A percentile compares a stretch with the other conserved stretches of the same genome.
Evolutionary conservation across 1,140 invertebrate species (phyloP).

Genomic region (Apis laboriosa): DNA sequence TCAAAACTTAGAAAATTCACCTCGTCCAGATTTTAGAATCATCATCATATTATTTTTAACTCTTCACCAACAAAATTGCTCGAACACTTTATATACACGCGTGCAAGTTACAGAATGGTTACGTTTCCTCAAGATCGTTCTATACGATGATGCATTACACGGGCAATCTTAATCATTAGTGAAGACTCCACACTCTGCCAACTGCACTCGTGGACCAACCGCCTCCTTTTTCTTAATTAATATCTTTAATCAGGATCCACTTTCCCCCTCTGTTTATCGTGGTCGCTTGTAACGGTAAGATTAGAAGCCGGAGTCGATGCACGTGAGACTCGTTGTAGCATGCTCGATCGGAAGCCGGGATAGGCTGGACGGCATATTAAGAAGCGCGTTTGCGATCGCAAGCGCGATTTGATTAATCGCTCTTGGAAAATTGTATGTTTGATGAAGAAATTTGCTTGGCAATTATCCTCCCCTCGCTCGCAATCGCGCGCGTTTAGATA

Average conservation of each 20-base stretch:
- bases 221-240: slow-evolving; percentile 25
- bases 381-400: neutral
- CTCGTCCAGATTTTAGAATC: no score
- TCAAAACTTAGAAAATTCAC: no score
- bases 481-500: neutral
- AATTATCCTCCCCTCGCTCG: neutral
- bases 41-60: no score
- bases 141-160: neutral
- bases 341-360: slow-evolving; percentile 9
- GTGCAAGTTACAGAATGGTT: neutral
- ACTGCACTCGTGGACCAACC: no score
- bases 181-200: no score
- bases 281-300: neutral
- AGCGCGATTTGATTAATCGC: slow-evolving; percentile 31
- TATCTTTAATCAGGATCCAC: slow-evolving; percentile 2
- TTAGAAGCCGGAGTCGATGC: neutral
- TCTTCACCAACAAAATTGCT: no score
- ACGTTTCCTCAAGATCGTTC: neutral
- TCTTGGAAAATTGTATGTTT: slow-evolving; percentile 35
- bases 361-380: slow-evolving; percentile 16
- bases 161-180: neutral
- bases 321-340: neutral
- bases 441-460: slow-evolving; percentile 41
- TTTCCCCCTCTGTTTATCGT: neutral
- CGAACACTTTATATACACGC: no score